Evolutionary conservation across 2,888 invertebrate species (phyloP).

Genomic region (Brachyopa scutellaris): DNA sequence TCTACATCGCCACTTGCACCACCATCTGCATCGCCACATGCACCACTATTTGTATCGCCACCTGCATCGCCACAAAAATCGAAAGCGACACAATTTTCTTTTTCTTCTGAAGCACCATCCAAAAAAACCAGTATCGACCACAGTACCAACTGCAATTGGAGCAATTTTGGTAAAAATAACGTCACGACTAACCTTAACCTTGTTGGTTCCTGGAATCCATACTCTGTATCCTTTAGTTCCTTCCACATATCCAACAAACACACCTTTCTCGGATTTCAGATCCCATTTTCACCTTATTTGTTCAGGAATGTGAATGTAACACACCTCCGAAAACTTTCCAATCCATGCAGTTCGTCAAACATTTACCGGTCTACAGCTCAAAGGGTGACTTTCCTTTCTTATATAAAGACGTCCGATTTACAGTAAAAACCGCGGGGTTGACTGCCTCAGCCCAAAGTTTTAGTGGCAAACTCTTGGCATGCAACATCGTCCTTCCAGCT

Average conservation of each 20-base stretch:
- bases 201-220: slow-evolving; percentile 18
- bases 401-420: slow-evolving; percentile 76
- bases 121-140: not conserved
- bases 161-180: not conserved
- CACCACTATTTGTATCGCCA: not conserved
- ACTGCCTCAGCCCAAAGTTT: slow-evolving; percentile 79
- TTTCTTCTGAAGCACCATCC: not conserved
- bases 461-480: slow-evolving; percentile 69
- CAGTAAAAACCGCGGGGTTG: slow-evolving; percentile 76
- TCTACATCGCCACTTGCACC: not conserved
- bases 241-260: slow-evolving; percentile 13
- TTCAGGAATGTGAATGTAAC: slow-evolving; percentile 74
- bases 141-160: not conserved
- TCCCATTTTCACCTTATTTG: slow-evolving; percentile 76
- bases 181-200: not conserved
- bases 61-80: not conserved
- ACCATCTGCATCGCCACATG: not conserved
- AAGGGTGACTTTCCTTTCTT: slow-evolving; percentile 73
- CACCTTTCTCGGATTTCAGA: slow-evolving; percentile 73
- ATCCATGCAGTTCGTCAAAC: not conserved
- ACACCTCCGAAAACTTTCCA: slow-evolving; percentile 77
- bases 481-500: slow-evolving; percentile 74
- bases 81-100: not conserved
- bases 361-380: slow-evolving; percentile 70
- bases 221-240: slow-evolving; percentile 4